Evolutionary conservation across 2,113 vertebrate species (phyloP).

Genomic region (Origma solitaria): DNA sequence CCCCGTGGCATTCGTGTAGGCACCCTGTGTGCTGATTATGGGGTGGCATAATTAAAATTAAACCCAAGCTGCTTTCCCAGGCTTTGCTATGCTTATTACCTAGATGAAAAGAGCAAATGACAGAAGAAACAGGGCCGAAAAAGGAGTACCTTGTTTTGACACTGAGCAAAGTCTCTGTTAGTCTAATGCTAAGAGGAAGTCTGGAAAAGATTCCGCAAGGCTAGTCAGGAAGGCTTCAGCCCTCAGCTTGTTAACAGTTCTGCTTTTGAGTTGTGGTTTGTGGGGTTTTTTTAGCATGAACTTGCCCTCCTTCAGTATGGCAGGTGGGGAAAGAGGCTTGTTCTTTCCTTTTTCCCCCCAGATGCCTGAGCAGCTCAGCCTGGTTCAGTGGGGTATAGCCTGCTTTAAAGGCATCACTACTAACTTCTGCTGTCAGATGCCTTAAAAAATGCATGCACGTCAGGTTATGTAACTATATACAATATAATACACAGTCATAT

Average conservation of each 20-base stretch:
- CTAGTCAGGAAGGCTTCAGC: neutral
- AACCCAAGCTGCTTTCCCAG: neutral
- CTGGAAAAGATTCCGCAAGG: neutral
- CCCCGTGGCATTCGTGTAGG: neutral
- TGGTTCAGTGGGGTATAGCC: neutral
- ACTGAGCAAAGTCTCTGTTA: neutral
- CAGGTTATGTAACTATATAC: neutral
- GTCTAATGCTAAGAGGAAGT: neutral
- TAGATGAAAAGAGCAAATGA: neutral
- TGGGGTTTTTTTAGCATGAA: neutral
- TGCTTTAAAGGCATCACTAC: neutral
- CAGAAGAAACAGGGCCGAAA: neutral
- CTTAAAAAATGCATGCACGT: neutral
- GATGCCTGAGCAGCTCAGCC: neutral
- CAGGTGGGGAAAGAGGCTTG: neutral
- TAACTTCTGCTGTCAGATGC: neutral
- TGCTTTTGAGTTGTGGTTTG: neutral
- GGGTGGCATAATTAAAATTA: neutral
- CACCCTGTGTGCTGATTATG: rapidly evolving
- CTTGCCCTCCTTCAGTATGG: neutral
- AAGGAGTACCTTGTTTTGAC: neutral
- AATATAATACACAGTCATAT: neutral
- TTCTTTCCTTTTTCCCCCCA: neutral
- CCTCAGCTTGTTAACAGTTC: neutral
- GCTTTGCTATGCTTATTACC: neutral